Conservation (phyloP, 2,888 invertebrate species). For the Zygogramma bicolorata region DNA sequence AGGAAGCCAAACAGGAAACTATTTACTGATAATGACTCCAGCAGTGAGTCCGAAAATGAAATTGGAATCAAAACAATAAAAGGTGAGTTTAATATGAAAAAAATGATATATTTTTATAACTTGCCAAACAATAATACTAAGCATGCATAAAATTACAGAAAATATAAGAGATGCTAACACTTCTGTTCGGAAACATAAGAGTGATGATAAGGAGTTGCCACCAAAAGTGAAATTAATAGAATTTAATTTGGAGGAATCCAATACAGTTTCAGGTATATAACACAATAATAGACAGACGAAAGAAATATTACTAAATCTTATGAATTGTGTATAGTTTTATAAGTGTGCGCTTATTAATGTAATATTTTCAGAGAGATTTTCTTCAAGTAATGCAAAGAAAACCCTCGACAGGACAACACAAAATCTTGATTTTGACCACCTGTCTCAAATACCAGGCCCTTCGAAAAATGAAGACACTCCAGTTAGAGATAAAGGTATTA, state of each 20-base stretch:
- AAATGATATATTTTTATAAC: constrained; percentile 7
- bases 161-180: constrained; percentile 12
- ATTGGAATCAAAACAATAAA: constrained; percentile 1
- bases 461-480: constrained; percentile 10
- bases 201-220: constrained; percentile 7
- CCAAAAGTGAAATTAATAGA: constrained; percentile 12
- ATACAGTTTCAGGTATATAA: constrained; percentile 11
- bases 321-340: constrained; percentile 7
- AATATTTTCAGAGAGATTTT: constrained; percentile 3
- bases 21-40: constrained; percentile 8
- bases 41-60: constrained; percentile 9
- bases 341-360: constrained; percentile 12
- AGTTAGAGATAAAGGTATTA: constrained; percentile 8
- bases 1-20: constrained; percentile 5
- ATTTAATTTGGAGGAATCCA: constrained; percentile 10
- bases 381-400: constrained; percentile 11
- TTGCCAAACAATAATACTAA: constrained; percentile 10
- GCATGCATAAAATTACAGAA: constrained; percentile 8
- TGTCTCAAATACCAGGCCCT: constrained; percentile 10
- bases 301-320: constrained; percentile 11
- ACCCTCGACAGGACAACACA: constrained; percentile 13
- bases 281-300: constrained; percentile 12
- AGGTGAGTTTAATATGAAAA: constrained; percentile 9
- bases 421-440: constrained; percentile 11
- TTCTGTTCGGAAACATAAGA: constrained; percentile 13